phyloP scores from a whole-genome alignment of 2,797 vertebrate genomes.

The Liparis tanakae region DNA sequence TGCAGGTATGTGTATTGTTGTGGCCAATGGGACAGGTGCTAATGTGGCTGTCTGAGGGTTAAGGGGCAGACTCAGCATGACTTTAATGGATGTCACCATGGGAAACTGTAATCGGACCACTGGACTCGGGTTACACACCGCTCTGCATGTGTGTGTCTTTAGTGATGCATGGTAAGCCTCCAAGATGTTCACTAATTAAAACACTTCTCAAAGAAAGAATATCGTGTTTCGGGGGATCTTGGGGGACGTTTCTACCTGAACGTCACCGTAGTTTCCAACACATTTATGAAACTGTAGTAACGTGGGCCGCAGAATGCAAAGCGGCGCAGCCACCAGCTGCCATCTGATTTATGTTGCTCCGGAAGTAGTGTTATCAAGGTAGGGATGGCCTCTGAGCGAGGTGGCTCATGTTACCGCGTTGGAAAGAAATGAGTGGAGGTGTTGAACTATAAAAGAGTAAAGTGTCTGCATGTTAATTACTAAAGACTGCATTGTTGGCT shows the following conservation, averaged over 20 bases:
- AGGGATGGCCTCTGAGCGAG: too few relatives aligned
- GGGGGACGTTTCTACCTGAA: too few relatives aligned
- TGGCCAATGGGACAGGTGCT: constrained; percentile 81
- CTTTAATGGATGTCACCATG: constrained; percentile 86
- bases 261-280: too few relatives aligned
- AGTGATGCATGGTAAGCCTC: constrained; percentile 22
- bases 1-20: constrained; percentile 79
- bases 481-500: background rate
- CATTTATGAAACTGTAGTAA: background rate
- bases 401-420: too few relatives aligned
- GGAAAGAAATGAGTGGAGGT: too few relatives aligned
- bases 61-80: constrained; percentile 71
- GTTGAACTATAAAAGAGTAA: background rate
- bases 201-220: constrained; percentile 12
- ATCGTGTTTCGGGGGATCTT: background rate
- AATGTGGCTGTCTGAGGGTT: constrained; percentile 79
- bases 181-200: constrained; percentile 29
- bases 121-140: constrained; percentile 63
- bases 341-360: background rate
- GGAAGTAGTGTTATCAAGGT: background rate
- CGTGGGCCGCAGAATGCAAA: background rate
- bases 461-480: background rate
- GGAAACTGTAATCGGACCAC: constrained; percentile 78
- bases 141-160: constrained; percentile 24
- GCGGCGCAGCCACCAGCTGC: background rate